Evolutionary conservation across 1,140 invertebrate species (phyloP).

Genomic region (Diachasmimorpha longicaudata): DNA sequence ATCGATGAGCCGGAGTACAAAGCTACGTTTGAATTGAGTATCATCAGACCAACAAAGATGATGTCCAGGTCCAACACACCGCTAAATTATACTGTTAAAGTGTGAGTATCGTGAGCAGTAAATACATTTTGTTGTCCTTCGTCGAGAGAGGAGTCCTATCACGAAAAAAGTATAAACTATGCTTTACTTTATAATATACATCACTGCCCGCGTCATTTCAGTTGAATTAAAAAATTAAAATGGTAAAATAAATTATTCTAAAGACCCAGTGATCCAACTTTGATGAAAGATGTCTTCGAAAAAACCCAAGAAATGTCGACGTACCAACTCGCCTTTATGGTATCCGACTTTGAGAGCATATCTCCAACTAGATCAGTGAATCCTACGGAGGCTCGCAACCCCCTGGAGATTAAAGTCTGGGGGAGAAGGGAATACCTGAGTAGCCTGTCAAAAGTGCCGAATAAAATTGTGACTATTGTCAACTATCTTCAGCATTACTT

Average conservation of each 20-base stretch:
- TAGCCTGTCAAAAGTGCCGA: slow-evolving; percentile 68
- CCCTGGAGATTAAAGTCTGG: slow-evolving; percentile 70
- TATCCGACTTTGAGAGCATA: slow-evolving; percentile 73
- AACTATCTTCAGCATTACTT: slow-evolving; percentile 75
- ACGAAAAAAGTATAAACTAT: no score
- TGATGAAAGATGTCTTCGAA: slow-evolving; percentile 74
- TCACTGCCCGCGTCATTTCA: no score
- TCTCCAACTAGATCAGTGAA: slow-evolving; percentile 42
- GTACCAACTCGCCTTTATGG: slow-evolving; percentile 81
- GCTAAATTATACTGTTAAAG: slow-evolving; percentile 61
- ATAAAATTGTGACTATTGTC: slow-evolving; percentile 69
- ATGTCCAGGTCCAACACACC: slow-evolving; percentile 71
- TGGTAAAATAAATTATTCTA: slow-evolving; percentile 3
- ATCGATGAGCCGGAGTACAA: slow-evolving; percentile 91
- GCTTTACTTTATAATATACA: no score
- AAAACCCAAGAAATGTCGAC: slow-evolving; percentile 82
- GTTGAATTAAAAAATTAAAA: no score
- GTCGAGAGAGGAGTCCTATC: no score
- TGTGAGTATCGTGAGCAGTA: slow-evolving; percentile 63
- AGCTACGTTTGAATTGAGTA: slow-evolving; percentile 71
- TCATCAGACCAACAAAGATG: slow-evolving; percentile 68
- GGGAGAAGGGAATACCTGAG: slow-evolving; percentile 73
- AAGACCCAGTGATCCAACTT: slow-evolving; percentile 57
- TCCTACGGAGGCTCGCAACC: slow-evolving; percentile 42
- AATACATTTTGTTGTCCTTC: neutral